Percentiles rank a stretch among this genome's conserved stretches.
phyloP scores from a whole-genome alignment of 2,888 invertebrate species.

The Caenorhabditis becei region DNA sequence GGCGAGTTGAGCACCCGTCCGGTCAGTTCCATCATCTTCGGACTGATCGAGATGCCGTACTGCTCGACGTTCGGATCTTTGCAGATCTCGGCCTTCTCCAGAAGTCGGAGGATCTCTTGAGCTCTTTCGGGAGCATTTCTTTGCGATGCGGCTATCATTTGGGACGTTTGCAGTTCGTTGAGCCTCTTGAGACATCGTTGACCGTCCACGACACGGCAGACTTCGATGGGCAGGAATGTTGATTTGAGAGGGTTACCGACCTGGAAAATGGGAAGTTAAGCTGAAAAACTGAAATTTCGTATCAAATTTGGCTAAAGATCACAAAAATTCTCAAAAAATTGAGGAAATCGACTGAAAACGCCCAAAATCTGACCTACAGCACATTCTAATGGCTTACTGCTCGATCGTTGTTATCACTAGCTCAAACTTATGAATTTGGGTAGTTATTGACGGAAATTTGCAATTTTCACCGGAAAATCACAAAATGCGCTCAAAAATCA shows the following conservation, averaged over 20 bases:
- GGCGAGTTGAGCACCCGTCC: constrained; percentile 98
- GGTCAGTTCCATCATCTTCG: constrained; percentile 99
- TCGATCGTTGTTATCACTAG: too few species aligned
- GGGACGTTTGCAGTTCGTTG: constrained; percentile 99
- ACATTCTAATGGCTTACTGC: too few species aligned
- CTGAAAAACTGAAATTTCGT: not conserved
- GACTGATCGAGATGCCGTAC: constrained; percentile 97
- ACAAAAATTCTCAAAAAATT: too few species aligned
- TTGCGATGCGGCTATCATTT: constrained; percentile 99
- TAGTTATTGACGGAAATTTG: too few species aligned
- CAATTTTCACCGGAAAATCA: too few species aligned
- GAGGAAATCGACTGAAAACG: too few species aligned
- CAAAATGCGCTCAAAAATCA: too few species aligned
- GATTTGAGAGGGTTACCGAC: constrained; percentile 99
- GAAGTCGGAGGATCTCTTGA: constrained; percentile 97
- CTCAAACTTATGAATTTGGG: too few species aligned
- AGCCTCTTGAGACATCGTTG: constrained; percentile 99
- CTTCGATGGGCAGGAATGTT: constrained; percentile 98
- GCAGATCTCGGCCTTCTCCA: constrained; percentile 96
- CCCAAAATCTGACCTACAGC: too few species aligned
- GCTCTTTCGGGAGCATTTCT: constrained; percentile 95
- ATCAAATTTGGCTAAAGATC: too few species aligned
- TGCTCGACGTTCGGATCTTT: constrained; percentile 99
- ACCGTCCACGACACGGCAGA: constrained; percentile 99
- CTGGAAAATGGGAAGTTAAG: constrained; percentile 46